Percentiles rank a stretch among this genome's conserved stretches.
These are phyloP conservation scores for Petaurus breviceps DNA, from an alignment of 2,113 vertebrate species.

Conservation along the genomic window DNA sequence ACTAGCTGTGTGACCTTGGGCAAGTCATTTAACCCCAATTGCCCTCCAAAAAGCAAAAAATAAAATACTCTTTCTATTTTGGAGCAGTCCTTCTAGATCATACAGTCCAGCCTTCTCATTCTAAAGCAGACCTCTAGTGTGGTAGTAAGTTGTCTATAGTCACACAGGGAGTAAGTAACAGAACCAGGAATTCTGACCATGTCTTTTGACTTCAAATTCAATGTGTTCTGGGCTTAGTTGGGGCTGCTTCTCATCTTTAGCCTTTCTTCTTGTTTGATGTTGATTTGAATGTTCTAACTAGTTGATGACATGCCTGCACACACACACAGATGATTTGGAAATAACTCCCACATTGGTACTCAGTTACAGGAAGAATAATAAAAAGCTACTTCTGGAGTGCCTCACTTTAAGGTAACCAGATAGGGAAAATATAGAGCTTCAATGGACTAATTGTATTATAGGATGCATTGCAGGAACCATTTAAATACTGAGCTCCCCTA, in stretches of 20 bases:
- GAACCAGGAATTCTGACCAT: not conserved
- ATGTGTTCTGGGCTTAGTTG: not conserved
- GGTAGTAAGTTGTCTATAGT: not conserved
- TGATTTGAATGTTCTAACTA: not conserved
- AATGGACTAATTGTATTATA: not conserved
- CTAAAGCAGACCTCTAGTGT: not conserved
- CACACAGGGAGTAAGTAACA: not conserved
- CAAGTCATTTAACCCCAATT: too few relatives aligned
- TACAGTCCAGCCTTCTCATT: not conserved
- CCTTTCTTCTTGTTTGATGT: not conserved
- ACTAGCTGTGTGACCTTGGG: too few relatives aligned
- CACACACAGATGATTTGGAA: not conserved
- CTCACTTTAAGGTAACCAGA: not conserved
- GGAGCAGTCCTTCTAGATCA: not conserved
- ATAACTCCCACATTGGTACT: not conserved
- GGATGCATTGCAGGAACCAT: not conserved
- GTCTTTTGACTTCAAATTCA: not conserved
- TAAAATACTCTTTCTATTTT: not conserved
- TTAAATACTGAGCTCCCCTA: not conserved
- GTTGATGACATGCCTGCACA: not conserved
- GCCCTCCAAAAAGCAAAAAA: too few relatives aligned
- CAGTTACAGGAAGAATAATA: not conserved
- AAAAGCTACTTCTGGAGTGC: not conserved
- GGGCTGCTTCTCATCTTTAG: not conserved
- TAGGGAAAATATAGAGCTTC: not conserved